Evolutionary conservation across 2,797 vertebrate species (phyloP), one percentile per base, ranked within the genome.

Genomic region (Muscicapa striata): DNA sequence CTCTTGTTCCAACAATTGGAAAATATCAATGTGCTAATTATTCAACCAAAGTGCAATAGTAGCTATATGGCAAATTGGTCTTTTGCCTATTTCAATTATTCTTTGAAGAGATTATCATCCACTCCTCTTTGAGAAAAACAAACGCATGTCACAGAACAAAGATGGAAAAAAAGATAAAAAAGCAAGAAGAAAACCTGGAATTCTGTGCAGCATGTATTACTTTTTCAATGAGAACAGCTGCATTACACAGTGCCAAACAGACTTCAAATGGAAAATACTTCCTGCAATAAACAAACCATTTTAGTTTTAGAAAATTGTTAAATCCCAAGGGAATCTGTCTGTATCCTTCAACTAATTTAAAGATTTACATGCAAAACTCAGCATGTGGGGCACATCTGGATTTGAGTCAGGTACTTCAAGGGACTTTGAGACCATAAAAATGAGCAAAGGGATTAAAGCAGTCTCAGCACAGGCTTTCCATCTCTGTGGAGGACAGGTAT

Each of bases 341-440:
- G 9, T 32, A 32, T 48, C 57, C 63, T 88, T 59, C 69, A 77
- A 49, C 18, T 74, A 69, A 69, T 84, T 87, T 80, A 62, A 66
- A 88, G 40, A 72, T 69, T 29, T 74, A 67, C 32, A 77, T 30
- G n/a, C 67, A 94, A 75, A 90, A 63, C n/a, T 38, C 40, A 17
- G 74, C 49, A 84, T n/a, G 43, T 63, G 45, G 17, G 58, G 7
- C n/a, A 73, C 41, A 77, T 76, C 5, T 85, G 57, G 40, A 83
- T 94, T 92, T 92, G 57, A 80, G 26, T 87, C 67, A 83, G 51
- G 70, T 66, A 76, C 46, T 89, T 87, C 32, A 69, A 82, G 58
- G 21, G 62, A 76, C 58, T 93, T 59, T 9, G 48, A 43, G n/a
- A 87, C 12, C 27, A 80, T 30, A 85, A 86, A 84, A 70, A 67